These are phyloP conservation scores for Muscicapa comitata DNA, from an alignment of 2,797 vertebrate genomes.

Conservation along the genomic window DNA sequence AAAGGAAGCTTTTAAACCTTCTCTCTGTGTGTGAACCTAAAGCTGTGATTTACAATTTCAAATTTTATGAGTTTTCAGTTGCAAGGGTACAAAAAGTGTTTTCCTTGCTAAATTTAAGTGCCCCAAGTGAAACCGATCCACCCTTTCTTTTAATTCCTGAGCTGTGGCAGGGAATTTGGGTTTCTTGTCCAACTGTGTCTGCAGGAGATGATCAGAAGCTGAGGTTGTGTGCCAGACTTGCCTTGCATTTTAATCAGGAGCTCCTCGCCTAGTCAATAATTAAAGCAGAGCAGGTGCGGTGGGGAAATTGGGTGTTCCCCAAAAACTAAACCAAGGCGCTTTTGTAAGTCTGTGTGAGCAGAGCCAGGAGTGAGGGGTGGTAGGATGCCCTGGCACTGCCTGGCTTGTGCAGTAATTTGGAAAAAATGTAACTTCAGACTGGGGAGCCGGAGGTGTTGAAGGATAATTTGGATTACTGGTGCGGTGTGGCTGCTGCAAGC, in stretches of 20 bases:
- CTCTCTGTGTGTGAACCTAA: neutral
- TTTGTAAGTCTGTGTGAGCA: neutral
- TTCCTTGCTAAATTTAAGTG: neutral
- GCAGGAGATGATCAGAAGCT: conserved; percentile 1
- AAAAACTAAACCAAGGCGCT: conserved; percentile 24
- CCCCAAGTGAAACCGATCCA: neutral
- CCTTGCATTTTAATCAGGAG: conserved; percentile 36
- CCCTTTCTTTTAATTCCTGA: neutral
- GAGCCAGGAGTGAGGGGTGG: neutral
- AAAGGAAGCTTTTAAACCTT: neutral
- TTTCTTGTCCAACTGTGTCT: neutral
- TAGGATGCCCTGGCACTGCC: neutral
- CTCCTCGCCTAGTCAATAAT: neutral
- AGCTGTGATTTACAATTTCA: neutral
- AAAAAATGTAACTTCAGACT: neutral
- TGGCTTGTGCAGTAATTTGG: neutral
- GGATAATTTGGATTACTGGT: neutral
- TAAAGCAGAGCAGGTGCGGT: conserved; percentile 20
- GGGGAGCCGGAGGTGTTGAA: neutral
- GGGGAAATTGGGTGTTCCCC: conserved; percentile 19
- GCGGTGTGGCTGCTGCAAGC: accelerated
- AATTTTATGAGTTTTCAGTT: neutral
- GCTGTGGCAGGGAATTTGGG: neutral
- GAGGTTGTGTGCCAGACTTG: neutral
- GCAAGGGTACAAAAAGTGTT: neutral